phyloP scores from a whole-genome alignment of 2,113 vertebrate genomes.

The Cephalopterus ornatus region DNA sequence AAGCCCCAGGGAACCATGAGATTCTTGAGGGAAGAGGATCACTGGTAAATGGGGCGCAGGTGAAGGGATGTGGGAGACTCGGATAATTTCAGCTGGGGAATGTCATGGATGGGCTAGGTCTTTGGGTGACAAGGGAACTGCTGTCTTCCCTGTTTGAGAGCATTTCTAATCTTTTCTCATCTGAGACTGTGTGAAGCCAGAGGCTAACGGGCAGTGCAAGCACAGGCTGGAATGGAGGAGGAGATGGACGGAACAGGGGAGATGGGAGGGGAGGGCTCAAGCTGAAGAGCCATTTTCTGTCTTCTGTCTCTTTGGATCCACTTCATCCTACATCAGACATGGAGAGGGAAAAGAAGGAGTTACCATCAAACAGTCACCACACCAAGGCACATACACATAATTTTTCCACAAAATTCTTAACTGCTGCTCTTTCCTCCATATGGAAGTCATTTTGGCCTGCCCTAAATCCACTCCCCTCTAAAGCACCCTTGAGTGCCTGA shows the following conservation, averaged over 20 bases:
- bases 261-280: slow-evolving; percentile 56
- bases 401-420: neutral
- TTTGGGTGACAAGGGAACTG: neutral
- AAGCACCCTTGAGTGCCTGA: neutral
- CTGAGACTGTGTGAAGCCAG: slow-evolving; percentile 56
- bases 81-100: neutral
- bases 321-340: slow-evolving; percentile 67
- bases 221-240: slow-evolving; percentile 58
- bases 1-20: neutral
- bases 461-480: neutral
- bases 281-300: slow-evolving; percentile 80
- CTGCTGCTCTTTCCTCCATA: neutral
- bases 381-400: fast-evolving
- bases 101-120: neutral
- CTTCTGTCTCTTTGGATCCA: slow-evolving; percentile 81
- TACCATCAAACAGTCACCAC: neutral
- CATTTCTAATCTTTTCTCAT: slow-evolving; percentile 50
- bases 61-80: neutral
- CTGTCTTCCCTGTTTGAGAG: slow-evolving; percentile 29
- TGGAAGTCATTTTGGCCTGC: neutral
- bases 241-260: slow-evolving; percentile 45
- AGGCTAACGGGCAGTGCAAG: slow-evolving; percentile 54
- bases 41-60: neutral
- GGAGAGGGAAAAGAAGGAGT: neutral
- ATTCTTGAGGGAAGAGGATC: neutral